These are phyloP conservation scores for Diaperis boleti DNA, from an alignment of 2,888 invertebrate genomes.

Conservation along the genomic window DNA sequence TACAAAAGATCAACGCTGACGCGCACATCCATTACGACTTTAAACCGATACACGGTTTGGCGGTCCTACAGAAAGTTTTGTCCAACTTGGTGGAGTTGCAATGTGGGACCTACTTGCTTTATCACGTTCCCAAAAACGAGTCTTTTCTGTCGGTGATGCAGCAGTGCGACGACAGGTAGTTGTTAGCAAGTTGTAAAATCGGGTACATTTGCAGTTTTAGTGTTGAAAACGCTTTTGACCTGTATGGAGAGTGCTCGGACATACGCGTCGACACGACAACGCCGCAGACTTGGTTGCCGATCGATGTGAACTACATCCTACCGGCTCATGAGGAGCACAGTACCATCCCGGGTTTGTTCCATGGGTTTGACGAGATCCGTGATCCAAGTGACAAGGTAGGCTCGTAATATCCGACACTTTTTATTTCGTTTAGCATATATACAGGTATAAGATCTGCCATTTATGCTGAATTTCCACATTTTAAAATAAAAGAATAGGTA, in stretches of 20 bases:
- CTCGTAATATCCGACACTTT: too few relatives aligned
- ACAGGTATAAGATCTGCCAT: too few relatives aligned
- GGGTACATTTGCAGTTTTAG: conserved; percentile 11
- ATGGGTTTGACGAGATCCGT: conserved; percentile 15
- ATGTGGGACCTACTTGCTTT: conserved; percentile 58
- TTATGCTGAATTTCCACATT: too few relatives aligned
- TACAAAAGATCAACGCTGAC: conserved; percentile 57
- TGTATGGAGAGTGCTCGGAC: conserved; percentile 47
- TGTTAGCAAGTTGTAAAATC: not conserved
- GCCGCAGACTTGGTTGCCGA: conserved; percentile 48
- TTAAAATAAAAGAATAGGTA: too few relatives aligned
- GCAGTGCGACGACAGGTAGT: conserved; percentile 44
- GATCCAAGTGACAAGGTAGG: too few relatives aligned
- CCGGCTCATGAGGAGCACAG: conserved; percentile 48
- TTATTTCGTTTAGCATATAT: too few relatives aligned
- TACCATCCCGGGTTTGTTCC: conserved; percentile 51
- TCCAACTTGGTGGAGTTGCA: conserved; percentile 48
- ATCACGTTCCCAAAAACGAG: conserved; percentile 56
- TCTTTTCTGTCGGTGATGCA: conserved; percentile 54
- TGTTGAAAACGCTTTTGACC: conserved; percentile 40
- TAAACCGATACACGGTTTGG: conserved; percentile 55
- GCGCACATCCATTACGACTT: conserved; percentile 54
- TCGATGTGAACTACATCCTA: conserved; percentile 53
- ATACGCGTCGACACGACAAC: conserved; percentile 29
- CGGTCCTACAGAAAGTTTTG: conserved; percentile 56